Base-by-base conservation (phyloP, 1,140 invertebrate genomes). In the Trigoniulus corallinus region DNA sequence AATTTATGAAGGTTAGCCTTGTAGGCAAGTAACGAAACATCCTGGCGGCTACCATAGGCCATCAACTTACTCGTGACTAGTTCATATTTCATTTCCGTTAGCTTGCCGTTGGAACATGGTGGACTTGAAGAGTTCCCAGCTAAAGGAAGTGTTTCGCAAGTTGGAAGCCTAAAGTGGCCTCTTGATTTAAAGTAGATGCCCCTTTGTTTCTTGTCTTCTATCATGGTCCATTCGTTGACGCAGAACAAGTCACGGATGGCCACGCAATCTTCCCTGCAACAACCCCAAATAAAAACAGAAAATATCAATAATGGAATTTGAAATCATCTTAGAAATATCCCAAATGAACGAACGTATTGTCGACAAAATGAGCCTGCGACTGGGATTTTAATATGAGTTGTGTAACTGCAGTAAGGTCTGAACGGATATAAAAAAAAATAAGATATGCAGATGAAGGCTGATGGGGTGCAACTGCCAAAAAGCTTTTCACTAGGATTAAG, bases 231-330 rank as follows among this genome's bases (percentile, higher is more conserved):
- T 61, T 93, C 83, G 60, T 84, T 85, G 64, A 87, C 89, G 68
- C 91, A 96, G 66, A 93, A 86, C 56, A 88, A 75, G 61, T 87
- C 77, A 61, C 81, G 79, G 3, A 92, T 82, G 24, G 88, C 89
- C 58, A 86, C 77, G 63, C 92, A 95, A 62, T 93, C 88, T 74
- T 95, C 88, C 58, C 84, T 87, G 71, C 83, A 94, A 12, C 21
- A 44, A 20, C 18, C 7, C 4, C 18, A 20, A 7, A 44, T 44
- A 21, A 18, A 44, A 21, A 12, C 42, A 44, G 7, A 7, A 34
- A 34, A 34, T 34, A 34, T 34, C 15, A 34, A 34, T 34, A 7
- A 7, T 7, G 15, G 29, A 34, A 34, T 7, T 34, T 34, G n/a
- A n/a, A n/a, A n/a, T n/a, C n/a, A n/a, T n/a, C n/a, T n/a, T n/a